Conservation (phyloP, 2,888 invertebrate genomes). For the Aspidapion aeneum region DNA sequence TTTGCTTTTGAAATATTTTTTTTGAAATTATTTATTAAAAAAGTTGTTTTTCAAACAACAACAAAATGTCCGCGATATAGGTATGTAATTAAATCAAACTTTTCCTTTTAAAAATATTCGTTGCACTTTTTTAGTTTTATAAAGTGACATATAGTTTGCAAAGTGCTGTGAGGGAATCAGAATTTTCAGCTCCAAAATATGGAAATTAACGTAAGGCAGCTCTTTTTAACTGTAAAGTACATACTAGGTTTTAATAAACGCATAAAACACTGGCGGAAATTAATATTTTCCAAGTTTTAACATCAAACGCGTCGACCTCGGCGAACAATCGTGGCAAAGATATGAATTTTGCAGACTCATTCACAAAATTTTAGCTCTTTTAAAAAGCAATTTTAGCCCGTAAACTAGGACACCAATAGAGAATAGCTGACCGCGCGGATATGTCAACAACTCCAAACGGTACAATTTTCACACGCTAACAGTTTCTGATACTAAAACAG, state of each 20-base stretch:
- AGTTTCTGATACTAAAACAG: background rate
- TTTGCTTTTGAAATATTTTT: too few species aligned
- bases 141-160: too few species aligned
- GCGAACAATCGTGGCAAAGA: background rate
- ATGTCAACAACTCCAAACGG: background rate
- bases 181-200: too few species aligned
- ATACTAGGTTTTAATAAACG: background rate
- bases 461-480: background rate
- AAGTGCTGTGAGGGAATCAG: too few species aligned
- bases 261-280: background rate
- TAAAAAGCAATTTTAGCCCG: conserved; percentile 1
- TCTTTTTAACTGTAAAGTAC: too few species aligned
- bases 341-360: conserved; percentile 5
- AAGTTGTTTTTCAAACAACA: too few species aligned
- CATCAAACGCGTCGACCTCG: background rate
- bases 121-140: too few species aligned
- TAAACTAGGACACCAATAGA: conserved; percentile 3
- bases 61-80: too few species aligned
- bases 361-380: background rate
- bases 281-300: background rate
- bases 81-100: too few species aligned
- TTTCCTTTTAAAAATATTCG: too few species aligned
- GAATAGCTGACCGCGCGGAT: background rate
- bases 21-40: too few species aligned
- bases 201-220: too few species aligned